Evolutionary conservation across 2,797 vertebrate genomes (phyloP), one percentile per base, ranked within the genome.

Genomic region (Sciurus carolinensis): DNA sequence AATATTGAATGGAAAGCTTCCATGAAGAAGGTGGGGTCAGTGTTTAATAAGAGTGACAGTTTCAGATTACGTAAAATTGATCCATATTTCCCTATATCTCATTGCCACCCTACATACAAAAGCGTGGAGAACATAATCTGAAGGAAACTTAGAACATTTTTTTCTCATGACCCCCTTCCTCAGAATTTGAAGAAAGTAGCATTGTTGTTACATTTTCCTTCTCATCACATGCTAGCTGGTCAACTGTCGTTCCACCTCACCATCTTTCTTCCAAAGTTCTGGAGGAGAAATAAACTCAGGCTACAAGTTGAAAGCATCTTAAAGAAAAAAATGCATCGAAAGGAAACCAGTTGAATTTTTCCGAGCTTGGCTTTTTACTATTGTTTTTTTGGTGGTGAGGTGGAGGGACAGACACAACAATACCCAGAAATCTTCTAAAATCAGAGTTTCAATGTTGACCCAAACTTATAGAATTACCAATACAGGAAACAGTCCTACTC

Each of bases 201-300:
- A 76, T 52, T 7, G 17, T 44, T 62, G 12, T 20, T 80, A 36
- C 5, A 72, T 47, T 90, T 47, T 72, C 17, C 64, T 75, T 71
- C 47, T 72, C 4, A 52, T 84, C 5, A 54, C 30, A 2, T 44
- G 12, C 3, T n/a, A 69, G 12, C 11, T 62, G 1, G 7, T 67
- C 8, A 14, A 22, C 2, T 75, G 1, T 30, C 44, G 1, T 30
- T 72, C 0, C 10, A 9, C 26, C 44, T 69, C n/a, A 50, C 0
- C 42, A 0, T 24, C 0, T 54, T 7, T 76, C 10, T 71, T 20
- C 28, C 42, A 11, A 59, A 30, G 22, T 47, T 77, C 17, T 18
- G 22, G 44, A 90, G 14, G 87, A 9, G 3, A 73, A 4, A 24
- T 33, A 47, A 73, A 33, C 12, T 50, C 6, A 22, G 54, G 26